Percentiles rank a stretch among this genome's conserved stretches.
Evolutionary conservation across 1,140 invertebrate species (phyloP).

Genomic region (Drosophila neocordata): DNA sequence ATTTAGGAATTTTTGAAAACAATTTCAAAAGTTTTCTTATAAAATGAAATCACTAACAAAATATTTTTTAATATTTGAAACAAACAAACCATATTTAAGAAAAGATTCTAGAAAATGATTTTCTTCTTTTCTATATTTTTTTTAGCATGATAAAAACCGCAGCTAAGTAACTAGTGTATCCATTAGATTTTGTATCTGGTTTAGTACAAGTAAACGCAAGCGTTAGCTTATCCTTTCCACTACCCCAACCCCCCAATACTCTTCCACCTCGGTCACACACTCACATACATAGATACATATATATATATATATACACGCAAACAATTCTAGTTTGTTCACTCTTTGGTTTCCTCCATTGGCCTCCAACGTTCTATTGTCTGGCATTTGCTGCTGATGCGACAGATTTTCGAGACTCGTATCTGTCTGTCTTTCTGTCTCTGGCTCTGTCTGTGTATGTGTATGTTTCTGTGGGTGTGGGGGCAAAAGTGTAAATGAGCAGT

Average conservation of each 20-base stretch:
- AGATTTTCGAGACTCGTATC: slow-evolving; percentile 57
- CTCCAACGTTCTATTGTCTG: neutral
- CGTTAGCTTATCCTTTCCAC: slow-evolving; percentile 21
- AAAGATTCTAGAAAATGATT: too few relatives aligned
- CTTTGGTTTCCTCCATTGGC: slow-evolving; percentile 2
- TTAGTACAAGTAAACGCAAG: slow-evolving; percentile 22
- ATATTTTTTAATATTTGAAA: too few relatives aligned
- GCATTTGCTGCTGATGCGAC: slow-evolving; percentile 71
- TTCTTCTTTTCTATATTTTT: too few relatives aligned
- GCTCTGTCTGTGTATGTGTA: slow-evolving; percentile 5
- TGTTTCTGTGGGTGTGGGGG: slow-evolving; percentile 41
- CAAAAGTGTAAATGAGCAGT: slow-evolving; percentile 78
- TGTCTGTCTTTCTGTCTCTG: slow-evolving; percentile 11
- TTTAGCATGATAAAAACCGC: neutral
- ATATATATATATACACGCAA: neutral
- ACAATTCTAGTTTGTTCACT: slow-evolving; percentile 3
- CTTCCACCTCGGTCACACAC: neutral
- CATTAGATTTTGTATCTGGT: slow-evolving; percentile 24
- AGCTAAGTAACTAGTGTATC: neutral
- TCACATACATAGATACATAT: neutral
- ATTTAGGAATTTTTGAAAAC: too few relatives aligned
- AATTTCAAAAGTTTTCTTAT: too few relatives aligned
- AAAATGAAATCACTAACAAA: too few relatives aligned
- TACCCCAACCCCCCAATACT: too few relatives aligned
- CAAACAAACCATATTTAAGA: neutral